Percentiles rank a stretch among this genome's conserved stretches.
Conservation (phyloP, 2,113 vertebrate species). For the Syngnathus scovelli region DNA sequence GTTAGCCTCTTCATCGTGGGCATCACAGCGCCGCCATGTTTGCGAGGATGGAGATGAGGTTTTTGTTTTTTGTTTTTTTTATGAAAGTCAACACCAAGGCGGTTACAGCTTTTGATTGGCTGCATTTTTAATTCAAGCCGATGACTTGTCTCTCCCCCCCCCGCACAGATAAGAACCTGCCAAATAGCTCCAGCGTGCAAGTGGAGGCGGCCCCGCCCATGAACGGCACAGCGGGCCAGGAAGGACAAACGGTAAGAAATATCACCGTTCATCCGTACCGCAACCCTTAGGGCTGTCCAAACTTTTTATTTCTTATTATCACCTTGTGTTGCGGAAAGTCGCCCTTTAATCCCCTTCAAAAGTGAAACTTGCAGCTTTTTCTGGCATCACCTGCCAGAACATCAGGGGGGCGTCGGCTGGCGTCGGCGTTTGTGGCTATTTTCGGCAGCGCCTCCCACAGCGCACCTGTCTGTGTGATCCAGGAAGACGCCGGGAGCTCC, state of each 20-base stretch:
- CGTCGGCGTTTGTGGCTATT: constrained; percentile 48
- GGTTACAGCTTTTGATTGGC: background rate
- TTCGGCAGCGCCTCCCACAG: constrained; percentile 42
- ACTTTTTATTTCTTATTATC: background rate
- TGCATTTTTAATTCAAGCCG: background rate
- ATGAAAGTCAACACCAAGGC: background rate
- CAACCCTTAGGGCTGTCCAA: no score
- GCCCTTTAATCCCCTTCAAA: background rate
- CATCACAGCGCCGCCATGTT: background rate
- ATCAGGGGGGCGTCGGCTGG: constrained; percentile 16
- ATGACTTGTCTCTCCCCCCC: constrained; percentile 16
- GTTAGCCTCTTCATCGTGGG: constrained; percentile 60
- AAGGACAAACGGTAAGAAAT: constrained; percentile 80
- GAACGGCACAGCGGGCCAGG: constrained; percentile 84
- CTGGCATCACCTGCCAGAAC: background rate
- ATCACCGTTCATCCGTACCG: background rate
- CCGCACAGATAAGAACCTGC: constrained; percentile 83
- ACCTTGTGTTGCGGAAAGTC: background rate
- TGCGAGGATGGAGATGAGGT: background rate
- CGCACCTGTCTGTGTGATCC: constrained; percentile 57
- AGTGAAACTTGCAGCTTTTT: background rate
- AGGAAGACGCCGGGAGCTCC: constrained; percentile 44
- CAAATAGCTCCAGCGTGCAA: constrained; percentile 86
- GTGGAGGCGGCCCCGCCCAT: constrained; percentile 89
- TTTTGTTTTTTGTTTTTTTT: background rate